phyloP scores from a whole-genome alignment of 2,113 vertebrate species.

The Heliornis fulica region DNA sequence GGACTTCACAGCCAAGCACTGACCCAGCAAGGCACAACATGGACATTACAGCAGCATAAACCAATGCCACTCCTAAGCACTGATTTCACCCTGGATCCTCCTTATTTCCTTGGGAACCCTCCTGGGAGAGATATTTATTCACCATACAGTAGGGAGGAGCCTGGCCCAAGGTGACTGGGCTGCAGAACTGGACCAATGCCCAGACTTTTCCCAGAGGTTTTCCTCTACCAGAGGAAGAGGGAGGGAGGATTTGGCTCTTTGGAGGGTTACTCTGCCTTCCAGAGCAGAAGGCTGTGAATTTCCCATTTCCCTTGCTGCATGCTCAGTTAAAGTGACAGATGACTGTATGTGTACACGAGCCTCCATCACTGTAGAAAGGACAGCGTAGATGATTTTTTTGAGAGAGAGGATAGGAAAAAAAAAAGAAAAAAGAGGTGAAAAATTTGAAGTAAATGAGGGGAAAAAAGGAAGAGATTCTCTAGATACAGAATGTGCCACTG shows the following conservation, averaged over 20 bases:
- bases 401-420: background rate
- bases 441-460: background rate
- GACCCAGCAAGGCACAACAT: background rate
- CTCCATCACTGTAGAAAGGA: background rate
- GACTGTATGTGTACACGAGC: background rate
- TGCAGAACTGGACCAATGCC: constrained; percentile 42
- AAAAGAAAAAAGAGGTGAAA: background rate
- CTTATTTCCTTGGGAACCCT: background rate
- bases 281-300: constrained; percentile 53
- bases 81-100: background rate
- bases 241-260: background rate
- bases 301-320: background rate
- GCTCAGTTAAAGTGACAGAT: constrained; percentile 28
- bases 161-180: constrained; percentile 27
- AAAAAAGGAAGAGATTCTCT: background rate
- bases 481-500: background rate
- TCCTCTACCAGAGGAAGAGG: background rate
- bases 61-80: background rate
- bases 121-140: background rate
- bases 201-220: constrained; percentile 16
- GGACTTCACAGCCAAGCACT: background rate
- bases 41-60: background rate
- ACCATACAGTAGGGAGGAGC: background rate
- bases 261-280: background rate
- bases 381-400: background rate